phyloP scores from a whole-genome alignment of 2,888 invertebrate genomes.

The Drosophila neotestacea region DNA sequence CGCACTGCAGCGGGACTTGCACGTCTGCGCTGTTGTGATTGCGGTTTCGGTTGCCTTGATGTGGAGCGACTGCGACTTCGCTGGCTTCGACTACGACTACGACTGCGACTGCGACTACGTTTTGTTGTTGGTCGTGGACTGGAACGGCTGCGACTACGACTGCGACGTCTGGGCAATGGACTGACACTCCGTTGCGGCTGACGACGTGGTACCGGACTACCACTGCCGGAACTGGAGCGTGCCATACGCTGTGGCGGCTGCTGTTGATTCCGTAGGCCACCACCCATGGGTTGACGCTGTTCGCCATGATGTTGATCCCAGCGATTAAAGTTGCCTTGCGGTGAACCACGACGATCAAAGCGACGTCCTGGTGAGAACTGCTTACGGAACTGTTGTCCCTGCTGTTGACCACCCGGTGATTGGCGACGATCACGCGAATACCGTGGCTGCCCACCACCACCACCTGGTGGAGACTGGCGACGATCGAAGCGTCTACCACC shows the following conservation, averaged over 20 bases:
- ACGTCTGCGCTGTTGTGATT: constrained; percentile 31
- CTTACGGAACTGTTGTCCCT: constrained; percentile 79
- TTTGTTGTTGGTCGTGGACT: constrained; percentile 34
- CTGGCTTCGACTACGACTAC: constrained; percentile 53
- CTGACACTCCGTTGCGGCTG: constrained; percentile 62
- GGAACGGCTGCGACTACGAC: constrained; percentile 52
- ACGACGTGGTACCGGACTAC: constrained; percentile 59
- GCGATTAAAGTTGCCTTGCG: constrained; percentile 75
- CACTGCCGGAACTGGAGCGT: constrained; percentile 53
- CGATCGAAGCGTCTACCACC: constrained; percentile 72
- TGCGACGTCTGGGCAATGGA: constrained; percentile 52
- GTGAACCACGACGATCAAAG: constrained; percentile 76
- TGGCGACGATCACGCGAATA: constrained; percentile 68
- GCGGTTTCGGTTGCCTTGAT: constrained; percentile 15
- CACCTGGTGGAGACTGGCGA: constrained; percentile 67
- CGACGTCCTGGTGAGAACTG: constrained; percentile 77
- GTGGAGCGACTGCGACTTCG: constrained; percentile 52
- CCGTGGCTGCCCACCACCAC: constrained; percentile 51
- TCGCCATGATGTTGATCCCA: constrained; percentile 72
- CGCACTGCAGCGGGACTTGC: constrained; percentile 45
- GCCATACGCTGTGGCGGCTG: constrained; percentile 34
- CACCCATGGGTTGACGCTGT: constrained; percentile 32
- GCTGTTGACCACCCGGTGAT: constrained; percentile 63
- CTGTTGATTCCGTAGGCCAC: constrained; percentile 41
- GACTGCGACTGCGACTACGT: constrained; percentile 53